Evolutionary conservation across 2,888 invertebrate species (phyloP), one percentile per base, ranked within the genome.

Genomic region (Chrysolina oricalcia): DNA sequence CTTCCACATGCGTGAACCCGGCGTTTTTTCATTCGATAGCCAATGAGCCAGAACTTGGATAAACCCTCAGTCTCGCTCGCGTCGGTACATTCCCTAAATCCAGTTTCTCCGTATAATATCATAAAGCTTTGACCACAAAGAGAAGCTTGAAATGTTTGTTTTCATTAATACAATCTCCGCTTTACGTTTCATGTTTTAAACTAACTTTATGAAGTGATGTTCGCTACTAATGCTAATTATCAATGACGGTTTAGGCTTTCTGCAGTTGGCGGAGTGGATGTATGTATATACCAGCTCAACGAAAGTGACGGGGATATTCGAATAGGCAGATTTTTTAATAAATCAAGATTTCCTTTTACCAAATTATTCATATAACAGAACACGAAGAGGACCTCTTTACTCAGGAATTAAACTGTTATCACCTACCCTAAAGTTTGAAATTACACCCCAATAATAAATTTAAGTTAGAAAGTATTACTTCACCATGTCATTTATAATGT

Each of bases 51-150:
- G 27, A 59, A 59, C 59, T 17, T 15, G 59, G 59, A 59, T 35
- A 35, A 59, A 59, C 59, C 27, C 59, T 59, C 11, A 11, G 35
- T 59, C 6, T 27, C 35, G 59, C 27, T 59, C 56, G 19, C 56
- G 23, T 9, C 23, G 19, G 56, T 23, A 23, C 23, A 56, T 56
- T 56, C 59, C 35, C 35, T 27, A 27, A 59, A 59, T 59, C 59
- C 59, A 17, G 9, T 59, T 59, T 59, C 59, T 59, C 59, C 59
- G 35, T 59, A 59, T 59, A 59, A 50, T 69, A 73, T 73, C 70
- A 74, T 74, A 74, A 71, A 74, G 74, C 74, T 74, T 74, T 74
- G 74, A 74, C 74, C 74, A 74, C 74, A 74, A 74, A 74, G 74
- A 48, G 71, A 67, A 74, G 65, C 70, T 67, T 66, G 67, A 67